phyloP scores from a whole-genome alignment of 2,113 vertebrate species.

The Dromaius novaehollandiae region DNA sequence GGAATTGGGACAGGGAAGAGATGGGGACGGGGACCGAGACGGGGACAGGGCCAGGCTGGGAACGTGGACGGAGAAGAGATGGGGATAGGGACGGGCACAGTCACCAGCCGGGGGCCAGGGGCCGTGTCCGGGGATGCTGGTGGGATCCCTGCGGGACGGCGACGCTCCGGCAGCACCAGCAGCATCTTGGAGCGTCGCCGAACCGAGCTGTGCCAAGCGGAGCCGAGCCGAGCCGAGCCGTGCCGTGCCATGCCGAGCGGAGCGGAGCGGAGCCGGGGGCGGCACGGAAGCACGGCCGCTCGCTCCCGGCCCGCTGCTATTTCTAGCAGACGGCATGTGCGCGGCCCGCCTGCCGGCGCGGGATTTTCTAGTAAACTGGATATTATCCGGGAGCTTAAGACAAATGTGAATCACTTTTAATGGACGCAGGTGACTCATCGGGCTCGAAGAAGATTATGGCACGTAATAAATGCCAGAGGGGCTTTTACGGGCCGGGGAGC shows the following conservation, averaged over 20 bases:
- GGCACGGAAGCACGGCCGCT: no score
- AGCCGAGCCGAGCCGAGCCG: neutral
- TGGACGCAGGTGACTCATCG: slow-evolving; percentile 9
- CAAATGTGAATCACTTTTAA: slow-evolving; percentile 9
- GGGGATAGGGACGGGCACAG: neutral
- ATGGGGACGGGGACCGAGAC: no score
- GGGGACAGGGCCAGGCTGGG: neutral
- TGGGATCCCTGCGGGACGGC: no score
- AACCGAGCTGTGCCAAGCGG: neutral
- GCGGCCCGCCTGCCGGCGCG: neutral
- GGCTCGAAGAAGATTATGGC: neutral
- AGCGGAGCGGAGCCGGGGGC: no score
- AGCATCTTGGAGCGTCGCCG: neutral
- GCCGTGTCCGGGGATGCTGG: neutral
- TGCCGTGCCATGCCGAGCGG: neutral
- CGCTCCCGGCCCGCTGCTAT: neutral
- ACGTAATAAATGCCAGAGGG: neutral
- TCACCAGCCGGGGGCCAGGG: neutral
- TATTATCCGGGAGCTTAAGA: slow-evolving; percentile 5
- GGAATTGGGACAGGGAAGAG: neutral
- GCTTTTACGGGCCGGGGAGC: neutral
- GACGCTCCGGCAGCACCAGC: neutral
- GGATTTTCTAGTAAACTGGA: slow-evolving; percentile 20
- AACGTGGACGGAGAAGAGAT: no score
- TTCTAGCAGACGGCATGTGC: neutral